These are phyloP conservation scores for Argyresthia goedartella DNA, from an alignment of 2,888 invertebrate species.

Conservation along the genomic window DNA sequence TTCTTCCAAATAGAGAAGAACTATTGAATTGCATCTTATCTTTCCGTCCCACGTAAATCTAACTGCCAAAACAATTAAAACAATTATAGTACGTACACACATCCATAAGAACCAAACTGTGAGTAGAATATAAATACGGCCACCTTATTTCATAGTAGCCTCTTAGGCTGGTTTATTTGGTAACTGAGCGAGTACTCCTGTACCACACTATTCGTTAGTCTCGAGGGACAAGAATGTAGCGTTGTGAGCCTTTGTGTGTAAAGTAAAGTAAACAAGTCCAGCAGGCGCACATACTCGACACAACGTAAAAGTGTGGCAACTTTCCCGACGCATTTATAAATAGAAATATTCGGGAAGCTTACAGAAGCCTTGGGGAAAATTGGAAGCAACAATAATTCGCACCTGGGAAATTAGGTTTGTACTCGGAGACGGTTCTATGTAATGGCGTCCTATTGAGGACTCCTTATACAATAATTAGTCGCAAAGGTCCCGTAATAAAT, in stretches of 20 bases:
- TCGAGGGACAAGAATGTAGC: neutral
- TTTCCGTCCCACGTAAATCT: neutral
- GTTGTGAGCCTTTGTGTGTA: neutral
- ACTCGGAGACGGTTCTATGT: neutral
- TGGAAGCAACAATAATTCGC: constrained; percentile 4
- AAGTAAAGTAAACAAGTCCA: neutral
- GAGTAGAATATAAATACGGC: no score
- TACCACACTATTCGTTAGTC: neutral
- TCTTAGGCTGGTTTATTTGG: no score
- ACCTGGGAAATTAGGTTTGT: constrained; percentile 6
- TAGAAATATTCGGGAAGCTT: constrained; percentile 1
- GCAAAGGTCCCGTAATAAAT: no score
- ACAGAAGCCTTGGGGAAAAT: constrained; percentile 4
- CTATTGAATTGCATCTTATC: neutral
- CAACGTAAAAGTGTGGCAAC: neutral
- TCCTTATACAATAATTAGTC: no score
- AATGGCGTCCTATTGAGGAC: neutral
- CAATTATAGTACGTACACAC: no score
- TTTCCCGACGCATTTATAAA: neutral
- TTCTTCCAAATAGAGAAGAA: no score
- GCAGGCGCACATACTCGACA: neutral
- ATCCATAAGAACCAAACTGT: no score
- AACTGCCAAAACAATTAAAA: no score
- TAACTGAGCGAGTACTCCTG: neutral
- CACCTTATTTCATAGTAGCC: no score